Conservation (phyloP, 2,888 invertebrate species). For the Plemyria rubiginata region DNA sequence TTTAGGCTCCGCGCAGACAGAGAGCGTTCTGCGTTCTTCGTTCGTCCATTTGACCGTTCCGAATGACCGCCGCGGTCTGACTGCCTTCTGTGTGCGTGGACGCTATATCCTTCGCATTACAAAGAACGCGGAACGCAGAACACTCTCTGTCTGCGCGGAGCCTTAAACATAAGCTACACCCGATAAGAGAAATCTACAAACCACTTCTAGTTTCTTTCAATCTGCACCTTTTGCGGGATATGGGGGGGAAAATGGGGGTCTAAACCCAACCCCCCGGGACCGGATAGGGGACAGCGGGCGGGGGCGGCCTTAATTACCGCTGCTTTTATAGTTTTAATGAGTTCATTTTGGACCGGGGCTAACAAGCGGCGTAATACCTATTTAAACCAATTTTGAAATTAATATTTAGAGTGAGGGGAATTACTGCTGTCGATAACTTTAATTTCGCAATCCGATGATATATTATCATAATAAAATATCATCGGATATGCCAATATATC, state of each 20-base stretch:
- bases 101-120: too few relatives aligned
- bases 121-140: too few relatives aligned
- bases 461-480: too few relatives aligned
- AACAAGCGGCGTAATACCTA: constrained; percentile 85
- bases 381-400: constrained; percentile 85
- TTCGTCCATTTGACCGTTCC: too few relatives aligned
- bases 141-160: too few relatives aligned
- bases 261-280: constrained; percentile 59
- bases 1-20: too few relatives aligned
- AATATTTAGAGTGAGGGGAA: constrained; percentile 71
- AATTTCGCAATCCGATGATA: background rate
- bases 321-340: constrained; percentile 91
- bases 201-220: constrained; percentile 46
- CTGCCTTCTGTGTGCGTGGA: too few relatives aligned
- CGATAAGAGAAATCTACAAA: background rate
- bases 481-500: too few relatives aligned
- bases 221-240: constrained; percentile 44
- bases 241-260: constrained; percentile 57
- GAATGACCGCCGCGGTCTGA: too few relatives aligned
- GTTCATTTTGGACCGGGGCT: constrained; percentile 88
- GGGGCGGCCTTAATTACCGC: constrained; percentile 87
- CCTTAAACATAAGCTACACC: too few relatives aligned
- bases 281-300: constrained; percentile 52
- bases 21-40: too few relatives aligned
- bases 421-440: constrained; percentile 53